Conservation (phyloP, 1,140 invertebrate species). For the Cecropterus lyciades region DNA sequence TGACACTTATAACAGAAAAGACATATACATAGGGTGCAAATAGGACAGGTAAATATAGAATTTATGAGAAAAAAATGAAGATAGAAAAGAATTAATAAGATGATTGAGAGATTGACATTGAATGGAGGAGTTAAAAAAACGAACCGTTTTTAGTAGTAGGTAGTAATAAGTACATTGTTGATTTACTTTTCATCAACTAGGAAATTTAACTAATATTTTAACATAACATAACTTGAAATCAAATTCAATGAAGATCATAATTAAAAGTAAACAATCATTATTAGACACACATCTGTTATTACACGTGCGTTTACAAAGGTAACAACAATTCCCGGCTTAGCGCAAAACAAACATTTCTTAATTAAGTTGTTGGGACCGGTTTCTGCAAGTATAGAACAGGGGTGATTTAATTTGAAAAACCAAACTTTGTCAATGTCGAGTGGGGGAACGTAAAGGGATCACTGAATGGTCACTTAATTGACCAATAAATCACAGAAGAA, state of each 20-base stretch:
- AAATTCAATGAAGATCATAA: slow-evolving; percentile 40
- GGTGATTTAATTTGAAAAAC: slow-evolving; percentile 72
- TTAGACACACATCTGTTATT: slow-evolving; percentile 61
- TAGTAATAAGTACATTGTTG: too few relatives aligned
- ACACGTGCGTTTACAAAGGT: slow-evolving; percentile 48
- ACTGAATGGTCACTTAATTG: slow-evolving; percentile 81
- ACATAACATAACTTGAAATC: slow-evolving; percentile 17
- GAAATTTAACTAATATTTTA: too few relatives aligned
- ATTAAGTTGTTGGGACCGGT: slow-evolving; percentile 68
- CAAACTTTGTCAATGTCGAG: slow-evolving; percentile 46
- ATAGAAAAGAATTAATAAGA: too few relatives aligned
- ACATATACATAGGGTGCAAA: too few relatives aligned
- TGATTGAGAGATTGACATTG: too few relatives aligned
- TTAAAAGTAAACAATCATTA: slow-evolving; percentile 67
- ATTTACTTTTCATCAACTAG: background rate
- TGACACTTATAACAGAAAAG: too few relatives aligned
- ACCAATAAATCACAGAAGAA: slow-evolving; percentile 68
- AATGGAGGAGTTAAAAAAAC: too few relatives aligned
- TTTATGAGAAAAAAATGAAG: too few relatives aligned
- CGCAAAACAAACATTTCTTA: slow-evolving; percentile 76
- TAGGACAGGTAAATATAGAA: too few relatives aligned
- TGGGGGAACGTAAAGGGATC: slow-evolving; percentile 41
- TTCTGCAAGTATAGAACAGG: slow-evolving; percentile 51
- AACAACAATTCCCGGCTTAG: slow-evolving; percentile 47
- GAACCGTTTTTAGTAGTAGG: too few relatives aligned